Base-by-base conservation (phyloP, 2,797 vertebrate genomes). In the Acanthurus leucopareius region DNA sequence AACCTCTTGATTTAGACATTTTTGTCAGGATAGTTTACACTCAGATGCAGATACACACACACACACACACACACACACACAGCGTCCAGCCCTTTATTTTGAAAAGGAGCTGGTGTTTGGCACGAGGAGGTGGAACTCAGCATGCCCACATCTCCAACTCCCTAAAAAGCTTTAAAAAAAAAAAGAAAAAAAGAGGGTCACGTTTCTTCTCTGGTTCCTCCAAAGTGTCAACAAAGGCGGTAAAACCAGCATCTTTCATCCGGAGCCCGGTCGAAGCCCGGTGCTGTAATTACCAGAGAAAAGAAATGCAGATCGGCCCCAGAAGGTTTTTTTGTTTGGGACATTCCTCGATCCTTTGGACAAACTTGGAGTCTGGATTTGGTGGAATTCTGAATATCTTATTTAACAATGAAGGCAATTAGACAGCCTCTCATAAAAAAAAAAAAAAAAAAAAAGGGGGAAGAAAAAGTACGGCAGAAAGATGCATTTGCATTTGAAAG, bases 401-500 rank as follows among this genome's bases (percentile, higher is more conserved):
- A 80, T 90, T 88, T 87, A 77, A 89, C 90, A 93, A 90, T 85
- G 75, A 57, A 25, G 32, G 77, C 82, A 94, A 92, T 94, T 92
- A 93, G 84, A 93, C 86, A 58, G 77, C 64, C 74, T 75, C 77
- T 86, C 59, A 72, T 87, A 79, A 89, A 89, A 64, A 79, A 89
- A 88, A 56, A 67, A 47, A n/a, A n/a, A 40, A 40, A 40, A 40
- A 40, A 40, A 28, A 28, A 4, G 28, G 28, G 28, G 38, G 49
- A 66, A 69, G 57, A 85, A 87, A 70, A 42, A 11, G 82, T 38
- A 57, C 14, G 54, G 68, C 65, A 77, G 56, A 86, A 78, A 72
- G 78, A 71, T 2, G 32, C 51, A 94, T 95, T 95, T 90, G 88
- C 94, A 95, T 95, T 76, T 93, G 93, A 95, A 95, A 89, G 87